Conservation (phyloP, 2,113 vertebrate species). For the Prolemur simus region DNA sequence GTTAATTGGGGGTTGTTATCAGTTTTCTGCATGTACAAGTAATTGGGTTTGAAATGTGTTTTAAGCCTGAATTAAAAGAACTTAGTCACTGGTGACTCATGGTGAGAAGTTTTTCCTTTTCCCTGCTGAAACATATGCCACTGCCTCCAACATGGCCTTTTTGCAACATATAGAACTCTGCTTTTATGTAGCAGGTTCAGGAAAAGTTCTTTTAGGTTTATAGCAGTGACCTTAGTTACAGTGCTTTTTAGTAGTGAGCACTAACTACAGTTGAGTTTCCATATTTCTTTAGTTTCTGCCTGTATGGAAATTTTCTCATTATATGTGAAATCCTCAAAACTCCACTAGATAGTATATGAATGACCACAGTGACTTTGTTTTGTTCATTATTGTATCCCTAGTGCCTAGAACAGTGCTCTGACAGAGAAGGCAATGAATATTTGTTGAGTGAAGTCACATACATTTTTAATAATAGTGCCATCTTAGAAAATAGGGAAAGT, state of each 20-base stretch:
- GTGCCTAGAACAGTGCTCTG: not conserved
- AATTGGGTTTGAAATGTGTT: conserved; percentile 60
- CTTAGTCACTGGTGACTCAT: conserved; percentile 83
- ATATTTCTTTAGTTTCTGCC: not conserved
- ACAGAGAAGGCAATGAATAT: not conserved
- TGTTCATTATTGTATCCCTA: not conserved
- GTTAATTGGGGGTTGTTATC: conserved; percentile 74
- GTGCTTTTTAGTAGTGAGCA: not conserved
- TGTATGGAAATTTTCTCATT: not conserved
- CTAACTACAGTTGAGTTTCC: not conserved
- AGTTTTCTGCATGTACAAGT: conserved; percentile 52
- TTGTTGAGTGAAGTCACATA: not conserved
- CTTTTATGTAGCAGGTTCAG: conserved; percentile 61
- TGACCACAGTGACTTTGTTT: not conserved
- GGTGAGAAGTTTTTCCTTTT: conserved; percentile 78
- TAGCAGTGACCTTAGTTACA: not conserved
- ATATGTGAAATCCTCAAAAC: not conserved
- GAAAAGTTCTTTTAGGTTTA: conserved; percentile 62
- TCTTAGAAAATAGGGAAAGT: conserved; percentile 10
- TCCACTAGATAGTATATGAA: not conserved
- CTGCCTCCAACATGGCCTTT: conserved; percentile 56
- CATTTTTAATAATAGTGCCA: not conserved
- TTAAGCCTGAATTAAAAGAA: conserved; percentile 79
- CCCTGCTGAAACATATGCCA: conserved; percentile 68
- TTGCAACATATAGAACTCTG: conserved; percentile 57